phyloP scores from a whole-genome alignment of 1,140 invertebrate genomes.

The Acromyrmex charruanus region DNA sequence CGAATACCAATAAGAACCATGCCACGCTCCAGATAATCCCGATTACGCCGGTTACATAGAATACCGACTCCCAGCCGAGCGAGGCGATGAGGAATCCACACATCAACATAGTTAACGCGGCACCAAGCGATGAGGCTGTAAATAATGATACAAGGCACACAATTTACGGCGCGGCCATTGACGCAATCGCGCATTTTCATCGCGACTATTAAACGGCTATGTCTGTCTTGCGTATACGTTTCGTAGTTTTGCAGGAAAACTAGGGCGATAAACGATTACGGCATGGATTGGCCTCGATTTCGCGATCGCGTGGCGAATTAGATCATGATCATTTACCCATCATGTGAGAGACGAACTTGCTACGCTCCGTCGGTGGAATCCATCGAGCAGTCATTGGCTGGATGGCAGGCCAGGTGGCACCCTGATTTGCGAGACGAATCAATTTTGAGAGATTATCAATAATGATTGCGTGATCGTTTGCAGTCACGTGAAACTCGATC shows the following conservation, averaged over 20 bases:
- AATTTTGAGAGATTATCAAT: conserved; percentile 52
- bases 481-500: neutral
- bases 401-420: conserved; percentile 96
- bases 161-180: conserved; percentile 6
- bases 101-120: conserved; percentile 93
- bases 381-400: conserved; percentile 95
- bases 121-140: conserved; percentile 93
- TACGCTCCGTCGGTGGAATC: conserved; percentile 96
- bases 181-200: neutral
- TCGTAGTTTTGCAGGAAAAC: neutral
- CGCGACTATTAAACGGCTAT: neutral
- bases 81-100: conserved; percentile 92
- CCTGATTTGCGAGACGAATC: conserved; percentile 83
- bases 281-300: neutral
- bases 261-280: neutral
- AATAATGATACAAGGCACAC: conserved; percentile 44
- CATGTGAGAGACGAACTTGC: conserved; percentile 95
- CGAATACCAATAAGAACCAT: conserved; percentile 95
- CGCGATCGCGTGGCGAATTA: conserved; percentile 21
- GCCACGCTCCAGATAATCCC: conserved; percentile 93
- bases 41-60: conserved; percentile 93
- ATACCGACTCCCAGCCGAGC: conserved; percentile 94
- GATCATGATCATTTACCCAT: conserved; percentile 89
- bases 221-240: neutral
- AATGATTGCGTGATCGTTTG: conserved; percentile 28